Evolutionary conservation across 2,113 vertebrate species (phyloP).

Genomic region (Lagopus muta): DNA sequence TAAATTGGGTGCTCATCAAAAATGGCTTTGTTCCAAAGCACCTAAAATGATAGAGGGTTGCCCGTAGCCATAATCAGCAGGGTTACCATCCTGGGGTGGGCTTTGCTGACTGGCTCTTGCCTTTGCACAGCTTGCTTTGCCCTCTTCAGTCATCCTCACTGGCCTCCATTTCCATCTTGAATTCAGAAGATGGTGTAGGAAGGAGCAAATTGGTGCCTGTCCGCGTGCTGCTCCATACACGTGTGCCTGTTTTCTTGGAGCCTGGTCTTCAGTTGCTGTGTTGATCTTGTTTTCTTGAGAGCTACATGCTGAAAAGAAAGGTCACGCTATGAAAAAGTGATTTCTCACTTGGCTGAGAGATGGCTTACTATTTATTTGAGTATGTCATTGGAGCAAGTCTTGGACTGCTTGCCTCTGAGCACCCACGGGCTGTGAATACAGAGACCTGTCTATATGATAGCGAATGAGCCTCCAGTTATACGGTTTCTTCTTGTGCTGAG

Average conservation of each 20-base stretch:
- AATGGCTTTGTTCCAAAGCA: neutral
- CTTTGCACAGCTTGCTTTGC: neutral
- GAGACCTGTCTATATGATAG: neutral
- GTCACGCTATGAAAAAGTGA: neutral
- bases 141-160: neutral
- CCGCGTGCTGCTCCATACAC: neutral
- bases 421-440: neutral
- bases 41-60: neutral
- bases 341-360: conserved; percentile 9
- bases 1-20: neutral
- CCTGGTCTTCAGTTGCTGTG: neutral
- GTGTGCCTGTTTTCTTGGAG: neutral
- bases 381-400: neutral
- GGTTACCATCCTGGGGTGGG: neutral
- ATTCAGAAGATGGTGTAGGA: neutral
- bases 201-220: neutral
- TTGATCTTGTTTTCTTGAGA: conserved; percentile 6
- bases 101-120: neutral
- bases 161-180: neutral
- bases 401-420: neutral
- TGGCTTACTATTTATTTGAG: neutral
- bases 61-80: neutral
- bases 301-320: neutral
- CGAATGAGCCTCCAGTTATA: neutral
- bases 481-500: neutral